A percentile compares a stretch with the other conserved stretches of the same genome.
Conservation (phyloP, 2,797 vertebrate genomes). For the Megaceryle alcyon region DNA sequence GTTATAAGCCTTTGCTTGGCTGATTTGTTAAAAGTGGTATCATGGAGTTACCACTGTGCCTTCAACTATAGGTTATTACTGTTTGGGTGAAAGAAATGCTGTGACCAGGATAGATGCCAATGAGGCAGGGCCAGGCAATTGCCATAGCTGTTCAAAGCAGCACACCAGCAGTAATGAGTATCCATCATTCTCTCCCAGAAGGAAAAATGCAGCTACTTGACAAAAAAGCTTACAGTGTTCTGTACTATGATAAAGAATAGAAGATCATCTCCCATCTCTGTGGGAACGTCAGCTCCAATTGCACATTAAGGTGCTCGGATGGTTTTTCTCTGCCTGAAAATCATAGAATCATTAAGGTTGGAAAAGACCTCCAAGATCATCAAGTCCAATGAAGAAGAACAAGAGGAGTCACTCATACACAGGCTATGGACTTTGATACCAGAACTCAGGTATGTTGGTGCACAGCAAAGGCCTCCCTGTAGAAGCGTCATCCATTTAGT, state of each 20-base stretch:
- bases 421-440: neutral
- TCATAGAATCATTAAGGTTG: no score
- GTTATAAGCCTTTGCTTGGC: neutral
- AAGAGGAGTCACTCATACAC: neutral
- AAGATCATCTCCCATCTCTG: neutral
- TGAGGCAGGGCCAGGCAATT: neutral
- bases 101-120: constrained; percentile 30
- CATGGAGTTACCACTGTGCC: neutral
- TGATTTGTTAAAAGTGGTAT: constrained; percentile 9
- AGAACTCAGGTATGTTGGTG: neutral
- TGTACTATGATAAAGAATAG: neutral
- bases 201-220: neutral
- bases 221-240: neutral
- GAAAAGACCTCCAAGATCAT: no score
- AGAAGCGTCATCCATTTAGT: neutral
- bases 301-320: neutral
- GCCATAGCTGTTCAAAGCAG: neutral
- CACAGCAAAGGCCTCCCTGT: neutral
- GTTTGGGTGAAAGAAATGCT: constrained; percentile 5
- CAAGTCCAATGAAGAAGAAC: neutral
- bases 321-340: neutral
- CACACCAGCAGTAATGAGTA: neutral
- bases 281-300: neutral
- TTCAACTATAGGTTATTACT: neutral
- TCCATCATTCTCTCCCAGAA: neutral